phyloP scores from a whole-genome alignment of 2,888 invertebrate genomes.

The Adineta ricciae region DNA sequence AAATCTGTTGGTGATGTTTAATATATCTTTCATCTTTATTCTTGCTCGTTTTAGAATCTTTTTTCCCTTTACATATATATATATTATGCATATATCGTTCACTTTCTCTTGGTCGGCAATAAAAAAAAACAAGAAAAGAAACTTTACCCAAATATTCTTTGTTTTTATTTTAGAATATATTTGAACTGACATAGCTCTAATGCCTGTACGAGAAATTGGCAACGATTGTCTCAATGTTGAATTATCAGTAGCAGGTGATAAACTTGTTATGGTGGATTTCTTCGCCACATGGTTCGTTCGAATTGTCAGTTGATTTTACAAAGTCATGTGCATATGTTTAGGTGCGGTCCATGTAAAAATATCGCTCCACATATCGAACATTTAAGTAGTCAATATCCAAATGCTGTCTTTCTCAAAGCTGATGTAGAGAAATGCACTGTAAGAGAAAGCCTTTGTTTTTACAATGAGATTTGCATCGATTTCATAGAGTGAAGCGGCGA shows the following conservation, averaged over 20 bases:
- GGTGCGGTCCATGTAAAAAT: constrained; percentile 83
- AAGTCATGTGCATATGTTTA: constrained; percentile 55
- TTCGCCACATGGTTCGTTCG: constrained; percentile 68
- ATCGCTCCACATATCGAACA: constrained; percentile 86
- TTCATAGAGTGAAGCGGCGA: constrained; percentile 64
- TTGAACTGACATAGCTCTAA: background rate
- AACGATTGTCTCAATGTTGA: constrained; percentile 44
- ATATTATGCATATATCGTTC: background rate
- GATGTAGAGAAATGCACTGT: constrained; percentile 72
- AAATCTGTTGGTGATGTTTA: background rate
- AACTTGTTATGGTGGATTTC: constrained; percentile 84
- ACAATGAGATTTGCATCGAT: background rate
- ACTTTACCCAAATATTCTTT: background rate
- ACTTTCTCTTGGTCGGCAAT: background rate
- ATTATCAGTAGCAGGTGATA: constrained; percentile 70
- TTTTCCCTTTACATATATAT: background rate
- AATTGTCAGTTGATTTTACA: background rate
- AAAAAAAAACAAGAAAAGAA: background rate
- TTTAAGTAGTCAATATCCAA: constrained; percentile 72
- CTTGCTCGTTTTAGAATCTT: background rate
- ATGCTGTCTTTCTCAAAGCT: constrained; percentile 80
- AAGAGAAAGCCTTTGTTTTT: constrained; percentile 47
- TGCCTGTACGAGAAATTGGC: background rate
- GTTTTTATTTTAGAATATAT: background rate
- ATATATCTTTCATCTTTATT: background rate